phyloP scores from a whole-genome alignment of 2,888 invertebrate species.

The Thyatira batis region DNA sequence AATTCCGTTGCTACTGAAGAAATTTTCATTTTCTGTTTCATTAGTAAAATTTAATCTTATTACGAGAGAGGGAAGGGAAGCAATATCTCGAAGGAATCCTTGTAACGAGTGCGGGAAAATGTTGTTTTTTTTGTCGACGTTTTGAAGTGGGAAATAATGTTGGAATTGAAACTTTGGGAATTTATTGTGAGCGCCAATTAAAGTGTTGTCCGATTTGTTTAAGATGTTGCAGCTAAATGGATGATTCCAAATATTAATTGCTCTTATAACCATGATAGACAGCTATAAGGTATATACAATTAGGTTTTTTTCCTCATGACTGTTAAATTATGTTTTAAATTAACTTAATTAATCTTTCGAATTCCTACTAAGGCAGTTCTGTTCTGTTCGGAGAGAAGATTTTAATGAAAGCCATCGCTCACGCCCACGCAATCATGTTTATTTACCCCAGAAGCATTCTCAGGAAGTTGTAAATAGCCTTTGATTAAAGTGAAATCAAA shows the following conservation, averaged over 20 bases:
- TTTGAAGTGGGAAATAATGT: constrained; percentile 42
- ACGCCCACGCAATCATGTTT: constrained; percentile 27
- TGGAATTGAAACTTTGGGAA: constrained; percentile 25
- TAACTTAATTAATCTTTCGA: background rate
- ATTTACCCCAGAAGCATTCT: constrained; percentile 14
- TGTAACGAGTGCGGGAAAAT: constrained; percentile 54
- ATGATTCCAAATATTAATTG: background rate
- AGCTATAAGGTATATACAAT: background rate
- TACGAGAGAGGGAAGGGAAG: constrained; percentile 55
- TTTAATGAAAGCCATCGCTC: constrained; percentile 54
- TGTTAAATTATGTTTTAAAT: background rate
- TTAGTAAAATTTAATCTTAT: constrained; percentile 77
- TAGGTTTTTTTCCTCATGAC: no score
- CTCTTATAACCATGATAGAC: background rate
- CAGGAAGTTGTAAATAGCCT: background rate
- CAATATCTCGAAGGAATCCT: constrained; percentile 60
- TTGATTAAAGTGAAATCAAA: no score
- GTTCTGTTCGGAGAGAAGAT: constrained; percentile 30
- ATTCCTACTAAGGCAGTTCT: background rate
- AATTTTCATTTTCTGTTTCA: constrained; percentile 77
- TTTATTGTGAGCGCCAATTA: background rate
- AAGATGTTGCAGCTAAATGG: background rate
- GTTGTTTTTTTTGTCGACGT: constrained; percentile 39
- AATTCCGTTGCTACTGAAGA: constrained; percentile 59
- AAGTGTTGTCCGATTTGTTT: background rate